Base-by-base conservation (phyloP, 2,113 vertebrate genomes). In the Thamnaconus septentrionalis region DNA sequence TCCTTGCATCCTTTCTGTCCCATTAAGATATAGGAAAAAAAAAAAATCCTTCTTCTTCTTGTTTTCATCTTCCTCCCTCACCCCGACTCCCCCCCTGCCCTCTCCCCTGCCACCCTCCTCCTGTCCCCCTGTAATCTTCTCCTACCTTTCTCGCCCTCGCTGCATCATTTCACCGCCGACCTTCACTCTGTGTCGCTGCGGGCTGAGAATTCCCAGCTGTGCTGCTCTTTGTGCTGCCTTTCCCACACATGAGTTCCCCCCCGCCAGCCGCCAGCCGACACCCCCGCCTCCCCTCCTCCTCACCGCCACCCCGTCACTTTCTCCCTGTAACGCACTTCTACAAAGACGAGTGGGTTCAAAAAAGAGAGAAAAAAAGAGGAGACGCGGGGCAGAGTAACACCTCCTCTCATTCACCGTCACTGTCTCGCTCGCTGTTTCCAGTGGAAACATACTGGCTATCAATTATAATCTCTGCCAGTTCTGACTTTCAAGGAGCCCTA, bases 201-300 rank as follows among this genome's bases (percentile, higher is more conserved):
- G 86, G 88, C 86, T 69, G 18, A 54, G 50, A 76, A 78, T 73
- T 88, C 86, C 83, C 85, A 87, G 66, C 81, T 89, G 81, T 9
- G 48, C 68, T 79, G 59, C 66, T 56, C 67, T 79, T 76, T 81
- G 78, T 82, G 59, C 79, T 85, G 82, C 84, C 76, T 40, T 66
- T 74, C 80, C 69, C 11, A 61, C 82, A 79, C 70, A 70, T 67
- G 64, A 53, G 65, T n/a, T n/a, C n/a, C n/a, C 61, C 67, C 60
- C 44, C 18, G 2, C 18, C 44, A 1, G 2, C 18, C 18, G 18
- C 18, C 18, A 31, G 18, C 18, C 18, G 18, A 1, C 18, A 31
- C 18, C 18, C 18, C 18, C 18, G 18, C 18, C 18, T 31, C 18
- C 18, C 18, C 18, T 31, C 18, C 18, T 31, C 18, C 18, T 31